Evolutionary conservation across 2,888 invertebrate species (phyloP).

Genomic region (Melolontha melolontha): DNA sequence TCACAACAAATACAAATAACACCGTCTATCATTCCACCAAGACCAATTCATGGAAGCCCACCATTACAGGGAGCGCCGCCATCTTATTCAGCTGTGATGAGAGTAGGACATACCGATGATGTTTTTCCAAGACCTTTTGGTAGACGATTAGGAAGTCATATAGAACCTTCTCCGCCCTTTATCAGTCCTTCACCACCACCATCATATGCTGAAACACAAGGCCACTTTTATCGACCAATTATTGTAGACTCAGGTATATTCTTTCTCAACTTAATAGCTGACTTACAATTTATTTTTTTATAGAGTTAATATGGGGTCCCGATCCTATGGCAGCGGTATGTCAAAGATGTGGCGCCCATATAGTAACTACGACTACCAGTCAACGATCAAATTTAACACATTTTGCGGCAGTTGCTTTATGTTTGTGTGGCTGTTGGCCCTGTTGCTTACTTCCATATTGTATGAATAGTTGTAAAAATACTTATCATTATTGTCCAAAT

Average conservation of each 20-base stretch:
- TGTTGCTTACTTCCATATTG: conserved; percentile 63
- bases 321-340: conserved; percentile 61
- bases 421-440: conserved; percentile 63
- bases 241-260: conserved; percentile 42
- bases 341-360: conserved; percentile 58
- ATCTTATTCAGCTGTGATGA: conserved; percentile 59
- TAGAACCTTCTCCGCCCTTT: conserved; percentile 54
- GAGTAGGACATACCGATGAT: conserved; percentile 52
- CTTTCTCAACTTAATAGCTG: neutral
- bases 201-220: conserved; percentile 51
- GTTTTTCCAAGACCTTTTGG: conserved; percentile 41
- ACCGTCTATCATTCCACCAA: conserved; percentile 42
- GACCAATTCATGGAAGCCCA: conserved; percentile 45
- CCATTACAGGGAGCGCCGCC: conserved; percentile 56
- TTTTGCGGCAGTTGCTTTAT: conserved; percentile 60
- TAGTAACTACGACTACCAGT: conserved; percentile 57
- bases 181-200: conserved; percentile 55
- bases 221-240: conserved; percentile 41
- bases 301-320: conserved; percentile 58
- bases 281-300: conserved; percentile 49
- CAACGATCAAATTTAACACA: conserved; percentile 60
- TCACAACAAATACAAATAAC: conserved; percentile 41
- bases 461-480: conserved; percentile 61
- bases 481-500: conserved; percentile 61
- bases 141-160: conserved; percentile 45